Conservation (phyloP, 1,140 invertebrate species). For the Scaptodrosophila lebanonensis region DNA sequence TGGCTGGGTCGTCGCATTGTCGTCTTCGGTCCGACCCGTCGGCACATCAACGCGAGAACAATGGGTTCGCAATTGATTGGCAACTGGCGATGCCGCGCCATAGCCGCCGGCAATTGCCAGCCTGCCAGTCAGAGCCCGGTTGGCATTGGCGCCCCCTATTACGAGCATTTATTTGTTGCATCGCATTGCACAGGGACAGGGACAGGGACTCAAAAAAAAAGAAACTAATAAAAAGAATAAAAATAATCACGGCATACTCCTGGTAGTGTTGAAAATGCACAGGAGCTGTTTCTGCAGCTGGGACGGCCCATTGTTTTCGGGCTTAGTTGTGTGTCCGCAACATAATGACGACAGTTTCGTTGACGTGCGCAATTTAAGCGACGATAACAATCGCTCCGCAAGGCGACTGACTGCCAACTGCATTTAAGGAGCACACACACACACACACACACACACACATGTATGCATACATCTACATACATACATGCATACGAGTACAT, state of each 20-base stretch:
- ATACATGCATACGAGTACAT: background rate
- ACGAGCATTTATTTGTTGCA: background rate
- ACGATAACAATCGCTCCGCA: constrained; percentile 33
- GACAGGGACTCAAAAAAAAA: background rate
- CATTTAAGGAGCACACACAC: background rate
- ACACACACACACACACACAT: background rate
- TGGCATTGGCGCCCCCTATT: background rate
- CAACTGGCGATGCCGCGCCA: background rate
- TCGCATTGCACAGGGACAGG: no score
- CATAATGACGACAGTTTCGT: constrained; percentile 41
- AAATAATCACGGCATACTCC: no score
- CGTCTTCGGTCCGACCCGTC: no score
- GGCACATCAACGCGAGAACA: background rate
- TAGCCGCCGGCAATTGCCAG: no score
- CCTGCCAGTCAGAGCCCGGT: no score
- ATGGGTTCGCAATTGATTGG: background rate
- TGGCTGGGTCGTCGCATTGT: background rate
- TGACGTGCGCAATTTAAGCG: constrained; percentile 41
- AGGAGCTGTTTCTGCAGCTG: background rate
- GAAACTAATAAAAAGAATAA: no score
- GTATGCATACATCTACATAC: no score
- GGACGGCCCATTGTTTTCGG: background rate
- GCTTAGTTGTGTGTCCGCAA: constrained; percentile 2
- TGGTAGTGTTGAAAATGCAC: background rate
- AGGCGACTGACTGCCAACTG: background rate